Evolutionary conservation across 2,797 vertebrate species (phyloP), one percentile per base, ranked within the genome.

Genomic region (Spondyliosoma cantharus): DNA sequence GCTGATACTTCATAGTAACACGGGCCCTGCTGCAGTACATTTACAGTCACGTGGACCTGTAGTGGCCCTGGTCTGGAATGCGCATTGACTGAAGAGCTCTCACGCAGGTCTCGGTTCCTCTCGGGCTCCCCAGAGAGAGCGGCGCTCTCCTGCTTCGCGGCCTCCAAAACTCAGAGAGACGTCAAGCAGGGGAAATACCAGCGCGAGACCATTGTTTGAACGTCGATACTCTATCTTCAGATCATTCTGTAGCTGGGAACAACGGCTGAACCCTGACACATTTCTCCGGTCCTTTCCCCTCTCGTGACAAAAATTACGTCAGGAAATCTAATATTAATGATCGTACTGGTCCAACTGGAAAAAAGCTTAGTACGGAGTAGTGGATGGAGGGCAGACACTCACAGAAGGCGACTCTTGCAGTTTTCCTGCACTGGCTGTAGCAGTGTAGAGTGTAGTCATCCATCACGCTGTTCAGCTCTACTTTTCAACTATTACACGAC

Each of bases 121-220:
- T 22, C 12, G 7, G 74, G 53, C 49, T 86, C 78, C 68, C 85
- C 66, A 66, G 83, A 81, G 80, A 80, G 59, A 67, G 60, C 56
- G 16, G 58, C 43, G 12, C 68, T 81, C 84, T 75, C 66, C 57
- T n/a, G 74, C 86, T 64, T 74, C 81, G 32, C 76, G 53, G 77
- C 71, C 68, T 81, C 54, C 65, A 25, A 25, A 66, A 71, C 65
- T 22, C 68, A 68, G 46, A 48, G 46, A 48, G 70, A 89, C 57
- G 63, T 88, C 79, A 87, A 78, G 87, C 71, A 71, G 80, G 81
- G 92, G 87, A 93, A 91, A 92, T 91, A 77, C 88, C 91, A 92
- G 64, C 50, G 50, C 17, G 11, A 77, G 76, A 64, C 87, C 76
- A 91, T 90, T 93, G 92, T 92, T 87, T 88, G 66, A 84, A 74